These are phyloP conservation scores for Buceros bicornis DNA, from an alignment of 2,797 vertebrate species.

Conservation along the genomic window DNA sequence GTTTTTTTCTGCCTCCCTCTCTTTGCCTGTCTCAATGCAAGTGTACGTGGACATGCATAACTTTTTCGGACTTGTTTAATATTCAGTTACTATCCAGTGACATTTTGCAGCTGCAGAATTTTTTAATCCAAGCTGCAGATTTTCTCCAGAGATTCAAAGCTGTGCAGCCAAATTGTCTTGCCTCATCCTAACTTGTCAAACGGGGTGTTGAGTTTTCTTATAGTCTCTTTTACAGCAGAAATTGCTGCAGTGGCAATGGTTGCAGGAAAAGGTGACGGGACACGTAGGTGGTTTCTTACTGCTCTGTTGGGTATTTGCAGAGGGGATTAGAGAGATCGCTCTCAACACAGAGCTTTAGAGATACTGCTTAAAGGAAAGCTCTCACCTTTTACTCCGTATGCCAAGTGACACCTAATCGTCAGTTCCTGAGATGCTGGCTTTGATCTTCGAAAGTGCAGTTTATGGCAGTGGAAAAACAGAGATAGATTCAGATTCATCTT, in stretches of 20 bases:
- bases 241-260: background rate
- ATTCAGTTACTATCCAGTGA: background rate
- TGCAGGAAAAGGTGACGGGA: background rate
- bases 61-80: constrained; percentile 3
- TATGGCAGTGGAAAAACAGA: background rate
- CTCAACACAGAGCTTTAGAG: background rate
- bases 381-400: background rate
- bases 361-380: background rate
- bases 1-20: background rate
- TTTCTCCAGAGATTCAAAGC: background rate
- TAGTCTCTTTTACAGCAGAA: background rate
- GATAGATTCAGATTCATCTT: background rate
- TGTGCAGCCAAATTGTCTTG: background rate
- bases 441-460: background rate
- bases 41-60: background rate
- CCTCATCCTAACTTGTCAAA: background rate
- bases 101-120: background rate
- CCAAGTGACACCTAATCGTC: background rate
- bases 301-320: background rate
- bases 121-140: background rate
- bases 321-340: background rate
- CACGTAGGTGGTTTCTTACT: background rate
- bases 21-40: background rate
- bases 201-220: background rate
- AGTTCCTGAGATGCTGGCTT: background rate